phyloP scores from a whole-genome alignment of 2,888 invertebrate species.

The Drosophila pseudotakahashii region DNA sequence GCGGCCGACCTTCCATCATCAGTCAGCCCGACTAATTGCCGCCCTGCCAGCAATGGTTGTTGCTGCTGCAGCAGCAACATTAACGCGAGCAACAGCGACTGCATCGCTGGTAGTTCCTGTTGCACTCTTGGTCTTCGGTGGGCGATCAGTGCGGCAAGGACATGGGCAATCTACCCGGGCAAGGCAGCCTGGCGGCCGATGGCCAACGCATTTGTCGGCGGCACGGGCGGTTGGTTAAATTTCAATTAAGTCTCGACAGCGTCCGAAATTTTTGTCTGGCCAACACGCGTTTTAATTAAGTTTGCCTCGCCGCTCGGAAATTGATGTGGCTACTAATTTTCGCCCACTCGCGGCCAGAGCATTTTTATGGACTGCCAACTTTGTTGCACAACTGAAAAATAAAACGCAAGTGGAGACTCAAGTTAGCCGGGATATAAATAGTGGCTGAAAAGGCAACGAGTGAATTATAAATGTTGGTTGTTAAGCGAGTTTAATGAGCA shows the following conservation, averaged over 20 bases:
- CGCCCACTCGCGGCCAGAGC: conserved; percentile 24
- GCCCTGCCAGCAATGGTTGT: background rate
- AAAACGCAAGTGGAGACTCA: conserved; percentile 47
- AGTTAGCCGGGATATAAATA: conserved; percentile 42
- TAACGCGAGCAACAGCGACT: conserved; percentile 21
- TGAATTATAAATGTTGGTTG: conserved; percentile 66
- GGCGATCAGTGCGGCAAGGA: conserved; percentile 46
- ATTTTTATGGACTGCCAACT: conserved; percentile 56
- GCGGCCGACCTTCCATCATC: conserved; percentile 2
- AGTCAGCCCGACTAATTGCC: conserved; percentile 55
- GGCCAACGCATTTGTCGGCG: conserved; percentile 49
- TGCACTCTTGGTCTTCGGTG: background rate
- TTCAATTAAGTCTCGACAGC: conserved; percentile 62
- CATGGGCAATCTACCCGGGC: conserved; percentile 1
- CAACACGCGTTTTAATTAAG: conserved; percentile 71
- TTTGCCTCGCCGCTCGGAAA: conserved; percentile 54
- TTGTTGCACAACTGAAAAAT: conserved; percentile 53
- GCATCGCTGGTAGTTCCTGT: background rate
- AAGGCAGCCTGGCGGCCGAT: conserved; percentile 6
- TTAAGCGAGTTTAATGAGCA: conserved; percentile 70
- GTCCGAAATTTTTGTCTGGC: conserved; percentile 41
- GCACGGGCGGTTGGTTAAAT: conserved; percentile 42
- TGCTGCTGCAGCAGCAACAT: conserved; percentile 27
- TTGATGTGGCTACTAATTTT: conserved; percentile 63
- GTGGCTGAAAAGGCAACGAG: background rate